phyloP scores from a whole-genome alignment of 2,113 vertebrate species.

The Maccullochella peelii region DNA sequence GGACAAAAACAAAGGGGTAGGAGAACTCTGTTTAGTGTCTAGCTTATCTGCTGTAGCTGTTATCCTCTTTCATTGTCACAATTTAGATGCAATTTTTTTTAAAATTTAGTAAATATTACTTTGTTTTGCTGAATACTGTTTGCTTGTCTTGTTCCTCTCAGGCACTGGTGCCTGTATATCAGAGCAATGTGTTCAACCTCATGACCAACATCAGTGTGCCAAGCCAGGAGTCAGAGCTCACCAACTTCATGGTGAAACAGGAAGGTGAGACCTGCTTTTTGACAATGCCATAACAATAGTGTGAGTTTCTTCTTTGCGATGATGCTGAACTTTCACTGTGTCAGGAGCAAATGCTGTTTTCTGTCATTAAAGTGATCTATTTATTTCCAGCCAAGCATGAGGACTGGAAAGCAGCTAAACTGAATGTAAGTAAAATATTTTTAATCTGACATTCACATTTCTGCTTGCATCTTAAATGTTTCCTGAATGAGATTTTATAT shows the following conservation, averaged over 20 bases:
- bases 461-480: background rate
- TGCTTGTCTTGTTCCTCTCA: slow-evolving; percentile 39
- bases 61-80: background rate
- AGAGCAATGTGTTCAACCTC: slow-evolving; percentile 89
- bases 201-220: slow-evolving; percentile 90
- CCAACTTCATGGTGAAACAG: slow-evolving; percentile 88
- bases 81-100: background rate
- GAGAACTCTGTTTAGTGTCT: background rate
- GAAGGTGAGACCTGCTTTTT: slow-evolving; percentile 80
- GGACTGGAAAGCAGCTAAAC: slow-evolving; percentile 89
- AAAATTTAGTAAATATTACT: no score
- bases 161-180: slow-evolving; percentile 80
- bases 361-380: background rate
- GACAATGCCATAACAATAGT: background rate
- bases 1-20: slow-evolving; percentile 87
- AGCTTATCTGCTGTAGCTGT: background rate
- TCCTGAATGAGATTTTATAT: background rate
- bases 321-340: background rate
- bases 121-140: background rate
- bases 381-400: slow-evolving; percentile 82
- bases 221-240: slow-evolving; percentile 76
- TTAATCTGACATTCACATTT: background rate
- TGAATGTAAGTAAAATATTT: slow-evolving; percentile 84
- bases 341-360: background rate
- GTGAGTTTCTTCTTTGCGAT: background rate